Evolutionary conservation across 2,113 vertebrate species (phyloP), one percentile per base, ranked within the genome.

Genomic region (Thalassoma bifasciatum): DNA sequence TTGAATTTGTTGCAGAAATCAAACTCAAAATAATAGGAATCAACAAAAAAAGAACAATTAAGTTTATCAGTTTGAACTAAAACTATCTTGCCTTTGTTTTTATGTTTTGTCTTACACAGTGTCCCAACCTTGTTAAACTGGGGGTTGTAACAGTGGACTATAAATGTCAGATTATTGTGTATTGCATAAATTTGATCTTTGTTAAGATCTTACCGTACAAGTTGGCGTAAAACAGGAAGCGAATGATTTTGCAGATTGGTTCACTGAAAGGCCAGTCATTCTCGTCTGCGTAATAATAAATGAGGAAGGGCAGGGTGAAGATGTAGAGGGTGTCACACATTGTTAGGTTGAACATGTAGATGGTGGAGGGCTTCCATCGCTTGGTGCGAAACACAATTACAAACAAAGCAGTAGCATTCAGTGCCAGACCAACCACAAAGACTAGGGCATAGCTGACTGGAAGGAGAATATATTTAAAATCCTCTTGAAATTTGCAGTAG

Each of bases 191-290:
- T 67, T 17, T 59, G 62, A 58, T 2, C 3, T 5, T n/a, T 38
- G 36, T 6, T 44, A 21, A 8, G 50, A 61, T 34, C 10, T 91
- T 97, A 91, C 96, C 96, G 62, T 99, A 99, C 22, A 99, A 92
- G 87, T 99, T 99, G 85, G 96, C 94, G 87, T 99, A 99, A 86
- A 99, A 99, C 30, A 99, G 92, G 91, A 99, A 99, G 68, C 96
- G 97, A 11, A 98, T 96, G 8, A 97, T 76, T 88, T 99, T 99
- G 85, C 98, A 99, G 72, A 99, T 70, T 6, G 86, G 89, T 10
- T 93, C 94, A 0, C 94, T 91, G 88, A 99, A 99, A 11, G 96
- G 97, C 97, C 98, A 99, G 93, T 98, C 93, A 75, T 98, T 96
- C 10, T 94, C 92, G 9, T 91, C 92, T 4, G 96, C 95, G 0